Base-by-base conservation (phyloP, 2,888 invertebrate species). In the Acanthosepion esculentum region DNA sequence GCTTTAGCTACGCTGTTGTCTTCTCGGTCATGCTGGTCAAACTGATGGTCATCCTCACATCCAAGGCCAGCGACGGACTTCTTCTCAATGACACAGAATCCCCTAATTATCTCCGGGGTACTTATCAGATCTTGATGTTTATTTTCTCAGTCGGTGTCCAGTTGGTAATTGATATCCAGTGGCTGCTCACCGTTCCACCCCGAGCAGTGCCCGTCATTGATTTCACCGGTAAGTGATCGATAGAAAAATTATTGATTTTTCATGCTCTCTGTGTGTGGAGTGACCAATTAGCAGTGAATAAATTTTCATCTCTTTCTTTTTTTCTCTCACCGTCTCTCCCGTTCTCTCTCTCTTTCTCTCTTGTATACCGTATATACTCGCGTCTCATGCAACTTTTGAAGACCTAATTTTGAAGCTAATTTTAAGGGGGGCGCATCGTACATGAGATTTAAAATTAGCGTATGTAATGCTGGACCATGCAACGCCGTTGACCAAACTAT, bases 11-110 rank as follows among this genome's bases (percentile, higher is more conserved):
- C 96, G 98, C 99, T 94, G 98, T 99, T 95, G 98, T 99, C 95
- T 99, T 99, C 97, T 98, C 99, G 91, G 98, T 99, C 0, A 98
- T 99, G 94, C 98, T 99, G 96, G 99, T 99, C 95, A 99, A 99
- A 98, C 98, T 99, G 97, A 99, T 99, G 96, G 99, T 99, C 97
- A 98, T 99, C 95, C 98, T 99, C 96, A 99, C 99, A 97, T 98
- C 99, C 95, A 99, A 99, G 97, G 98, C 98, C 94, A 99, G 96
- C 0, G 96, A 96, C 20, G 96, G 95, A 50, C 95, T 96, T 41
- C 95, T 96, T 48, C 96, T 96, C 1, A 96, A 96, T 23, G 97
- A 97, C 94, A 95, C 95, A 0, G 96, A 96, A 98, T 95, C 96
- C 15, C 96, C 96, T 41, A 99, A 99, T 94, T 99, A 99, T 97